Evolutionary conservation across 2,888 invertebrate species (phyloP).

Genomic region (Nomada fabriciana): DNA sequence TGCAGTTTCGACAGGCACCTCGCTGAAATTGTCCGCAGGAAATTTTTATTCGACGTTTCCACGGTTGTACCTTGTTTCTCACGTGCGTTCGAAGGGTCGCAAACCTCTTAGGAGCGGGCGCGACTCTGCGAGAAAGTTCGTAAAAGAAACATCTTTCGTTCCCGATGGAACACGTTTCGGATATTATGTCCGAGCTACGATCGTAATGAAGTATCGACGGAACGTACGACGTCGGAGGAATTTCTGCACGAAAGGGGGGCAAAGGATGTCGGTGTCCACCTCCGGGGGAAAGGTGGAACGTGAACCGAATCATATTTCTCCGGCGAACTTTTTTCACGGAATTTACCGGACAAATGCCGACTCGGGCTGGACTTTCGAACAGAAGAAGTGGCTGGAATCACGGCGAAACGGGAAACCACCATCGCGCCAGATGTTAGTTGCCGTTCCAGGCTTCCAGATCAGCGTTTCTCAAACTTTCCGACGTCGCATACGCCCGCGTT

Average conservation of each 20-base stretch:
- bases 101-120: slow-evolving; percentile 41
- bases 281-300: slow-evolving; percentile 42
- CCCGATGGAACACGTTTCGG: slow-evolving; percentile 66
- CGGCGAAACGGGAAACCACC: slow-evolving; percentile 67
- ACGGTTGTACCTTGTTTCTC: slow-evolving; percentile 17
- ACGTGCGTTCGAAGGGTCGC: slow-evolving; percentile 36
- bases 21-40: slow-evolving; percentile 23
- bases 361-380: slow-evolving; percentile 59
- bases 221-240: slow-evolving; percentile 62
- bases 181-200: slow-evolving; percentile 66
- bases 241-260: slow-evolving; percentile 10
- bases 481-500: neutral
- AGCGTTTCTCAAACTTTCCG: slow-evolving; percentile 54
- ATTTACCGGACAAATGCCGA: slow-evolving; percentile 65
- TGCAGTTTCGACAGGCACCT: neutral
- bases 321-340: slow-evolving; percentile 64
- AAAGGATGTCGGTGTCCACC: neutral
- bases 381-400: slow-evolving; percentile 68
- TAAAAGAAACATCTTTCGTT: slow-evolving; percentile 62
- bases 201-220: slow-evolving; percentile 72
- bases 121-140: slow-evolving; percentile 55
- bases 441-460: slow-evolving; percentile 19
- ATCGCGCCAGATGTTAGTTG: slow-evolving; percentile 69
- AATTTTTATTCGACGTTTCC: slow-evolving; percentile 25
- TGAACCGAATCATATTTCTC: slow-evolving; percentile 71